Base-by-base conservation (phyloP, 2,797 vertebrate species). In the Hirundo rustica region DNA sequence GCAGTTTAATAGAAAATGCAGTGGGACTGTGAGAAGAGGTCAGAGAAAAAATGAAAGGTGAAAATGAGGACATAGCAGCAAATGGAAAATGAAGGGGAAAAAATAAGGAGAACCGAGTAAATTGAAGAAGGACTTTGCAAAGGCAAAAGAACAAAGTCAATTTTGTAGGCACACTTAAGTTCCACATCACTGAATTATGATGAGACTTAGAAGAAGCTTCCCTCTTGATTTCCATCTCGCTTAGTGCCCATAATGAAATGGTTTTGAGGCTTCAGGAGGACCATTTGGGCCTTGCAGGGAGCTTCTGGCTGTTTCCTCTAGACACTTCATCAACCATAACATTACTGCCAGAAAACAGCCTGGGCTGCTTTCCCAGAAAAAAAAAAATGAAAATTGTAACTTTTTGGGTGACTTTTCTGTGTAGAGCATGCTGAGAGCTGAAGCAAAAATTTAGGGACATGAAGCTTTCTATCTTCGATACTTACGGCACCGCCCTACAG, bases 131-230 rank as follows among this genome's bases (percentile, higher is more conserved):
- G 62, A 72, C 48, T 66, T 94, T 78, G 73, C 62, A 80, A 83
- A 95, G 62, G 45, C 57, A 76, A 74, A 93, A 29, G 68, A 70
- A 73, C 50, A 74, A 91, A 92, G 74, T 85, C 64, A 65, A 4
- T 95, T 92, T 94, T 89, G 47, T 65, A 89, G 60, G 70, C 79
- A 57, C 20, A 38, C n/a, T 74, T 58, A 87, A 88, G 70, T 91
- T 90, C 78, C 84, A 91, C 66, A 75, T 82, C 83, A 67, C 66
- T 94, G 82, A 88, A 78, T 93, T 91, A 78, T 4, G 11, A 67
- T 60, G 70, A 88, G 54, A 73, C 78, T 68, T 67, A 91, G 61
- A 67, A 57, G 71, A 87, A 87, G 55, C 81, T 93, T 95, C 75
- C 38, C 10, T 64, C 62, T 85, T 85, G 82, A 77, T 89, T 94